Conservation (phyloP, 1,140 invertebrate species). For the Drosophila yakuba region DNA sequence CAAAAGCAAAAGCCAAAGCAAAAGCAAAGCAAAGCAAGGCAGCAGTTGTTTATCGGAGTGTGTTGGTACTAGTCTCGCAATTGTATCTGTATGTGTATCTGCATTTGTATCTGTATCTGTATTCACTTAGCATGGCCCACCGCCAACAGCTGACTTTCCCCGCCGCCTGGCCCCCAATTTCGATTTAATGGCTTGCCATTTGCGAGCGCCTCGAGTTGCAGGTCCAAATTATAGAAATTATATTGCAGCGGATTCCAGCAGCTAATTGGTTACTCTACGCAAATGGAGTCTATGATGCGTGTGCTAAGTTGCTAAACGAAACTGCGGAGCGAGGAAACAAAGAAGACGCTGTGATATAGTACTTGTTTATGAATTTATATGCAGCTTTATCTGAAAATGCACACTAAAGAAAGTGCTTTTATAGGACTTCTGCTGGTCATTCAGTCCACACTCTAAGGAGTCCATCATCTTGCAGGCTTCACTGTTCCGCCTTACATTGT, state of each 20-base stretch:
- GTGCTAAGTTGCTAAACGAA: too few species aligned
- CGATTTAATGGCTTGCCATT: conserved; percentile 12
- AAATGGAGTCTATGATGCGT: background rate
- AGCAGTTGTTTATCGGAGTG: background rate
- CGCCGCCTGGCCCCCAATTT: background rate
- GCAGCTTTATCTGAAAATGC: background rate
- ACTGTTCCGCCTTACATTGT: background rate
- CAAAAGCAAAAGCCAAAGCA: conserved; percentile 25
- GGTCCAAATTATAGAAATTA: conserved; percentile 7
- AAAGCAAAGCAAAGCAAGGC: conserved; percentile 15
- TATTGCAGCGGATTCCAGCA: background rate
- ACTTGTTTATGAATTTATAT: background rate
- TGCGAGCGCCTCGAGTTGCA: background rate
- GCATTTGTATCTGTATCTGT: conserved; percentile 13
- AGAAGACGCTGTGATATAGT: background rate
- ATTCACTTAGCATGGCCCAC: conserved; percentile 31
- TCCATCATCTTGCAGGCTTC: background rate
- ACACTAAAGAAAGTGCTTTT: too few species aligned
- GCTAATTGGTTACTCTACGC: conserved; percentile 12
- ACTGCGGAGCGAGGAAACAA: background rate
- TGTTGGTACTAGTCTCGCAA: background rate
- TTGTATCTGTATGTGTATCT: conserved; percentile 19
- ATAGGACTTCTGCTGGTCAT: too few species aligned
- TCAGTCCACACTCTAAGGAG: too few species aligned
- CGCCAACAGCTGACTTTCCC: conserved; percentile 48